These are phyloP conservation scores for Cynocephalus volans DNA, from an alignment of 2,113 vertebrate genomes.

Conservation along the genomic window DNA sequence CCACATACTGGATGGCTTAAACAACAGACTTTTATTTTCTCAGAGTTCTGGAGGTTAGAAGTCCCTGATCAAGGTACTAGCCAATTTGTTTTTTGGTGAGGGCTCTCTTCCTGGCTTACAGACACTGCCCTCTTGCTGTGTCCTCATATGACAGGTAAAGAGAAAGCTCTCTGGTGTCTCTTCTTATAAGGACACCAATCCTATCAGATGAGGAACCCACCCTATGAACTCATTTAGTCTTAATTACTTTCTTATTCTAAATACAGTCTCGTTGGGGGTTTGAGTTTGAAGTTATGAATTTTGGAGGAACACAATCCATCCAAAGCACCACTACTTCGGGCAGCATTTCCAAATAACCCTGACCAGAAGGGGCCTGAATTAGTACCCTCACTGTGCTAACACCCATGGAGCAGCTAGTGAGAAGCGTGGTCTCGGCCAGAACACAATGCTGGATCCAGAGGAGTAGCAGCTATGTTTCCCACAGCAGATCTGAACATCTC, in stretches of 20 bases:
- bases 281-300: neutral
- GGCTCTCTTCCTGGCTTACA: neutral
- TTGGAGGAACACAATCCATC: neutral
- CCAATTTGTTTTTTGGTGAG: neutral
- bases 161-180: neutral
- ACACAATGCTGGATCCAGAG: neutral
- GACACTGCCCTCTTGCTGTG: neutral
- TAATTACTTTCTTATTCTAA: constrained; percentile 10
- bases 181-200: neutral
- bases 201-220: neutral
- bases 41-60: neutral
- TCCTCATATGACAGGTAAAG: neutral
- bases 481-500: neutral
- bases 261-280: neutral
- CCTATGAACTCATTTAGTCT: neutral
- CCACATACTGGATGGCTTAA: neutral
- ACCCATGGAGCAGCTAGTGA: neutral
- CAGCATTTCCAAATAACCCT: neutral
- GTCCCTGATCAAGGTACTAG: neutral
- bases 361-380: neutral
- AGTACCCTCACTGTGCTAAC: neutral
- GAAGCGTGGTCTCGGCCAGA: neutral
- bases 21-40: constrained; percentile 45
- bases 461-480: neutral
- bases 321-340: neutral